Base-by-base conservation (phyloP, 2,113 vertebrate genomes). In the Motacilla tschutschensis region DNA sequence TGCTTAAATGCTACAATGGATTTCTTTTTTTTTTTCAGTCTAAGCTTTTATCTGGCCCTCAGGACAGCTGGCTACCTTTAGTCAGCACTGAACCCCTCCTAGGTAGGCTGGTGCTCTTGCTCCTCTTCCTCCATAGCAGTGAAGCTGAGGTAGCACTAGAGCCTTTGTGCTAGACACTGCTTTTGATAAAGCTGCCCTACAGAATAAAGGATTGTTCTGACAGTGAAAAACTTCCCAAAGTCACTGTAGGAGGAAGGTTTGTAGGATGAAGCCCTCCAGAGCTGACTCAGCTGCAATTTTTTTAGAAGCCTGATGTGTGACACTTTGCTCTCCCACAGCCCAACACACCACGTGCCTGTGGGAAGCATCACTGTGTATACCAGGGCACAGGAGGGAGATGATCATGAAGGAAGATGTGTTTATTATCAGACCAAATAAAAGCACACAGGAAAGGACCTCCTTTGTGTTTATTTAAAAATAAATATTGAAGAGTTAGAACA, bases 341-440 rank as follows among this genome's bases (percentile, higher is more conserved):
- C 29, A 43, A 7, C 4, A 19, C 18, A 12, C 9, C 24, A 28
- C 0, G 1, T 19, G 25, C 7, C 14, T 51, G 29, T 12, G 33
- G 33, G 53, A 36, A 67, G 29, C 4, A 29, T 50, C 33, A 2
- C 29, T 63, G 36, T 46, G 6, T 53, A 8, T 44, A n/a, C 3
- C 12, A 62, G 73, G 72, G 46, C 83, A 82, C 35, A 69, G 74
- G 50, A 46, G 29, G 17, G 17, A 66, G 48, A 57, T 54, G n/a
- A 5, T 55, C 3, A 1, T 63, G 72, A 71, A 53, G 36, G 59
- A 79, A 16, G 21, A 53, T 54, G 35, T 54, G 29, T 54, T 80
- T 78, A 33, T 58, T 66, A n/a, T 75, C 33, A 67, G 28, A 35
- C 11, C 43, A 75, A 62, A 24, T 57, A 40, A 62, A 54, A 85